Conservation (phyloP, 2,113 vertebrate genomes). For the Rhinoptilus africanus region DNA sequence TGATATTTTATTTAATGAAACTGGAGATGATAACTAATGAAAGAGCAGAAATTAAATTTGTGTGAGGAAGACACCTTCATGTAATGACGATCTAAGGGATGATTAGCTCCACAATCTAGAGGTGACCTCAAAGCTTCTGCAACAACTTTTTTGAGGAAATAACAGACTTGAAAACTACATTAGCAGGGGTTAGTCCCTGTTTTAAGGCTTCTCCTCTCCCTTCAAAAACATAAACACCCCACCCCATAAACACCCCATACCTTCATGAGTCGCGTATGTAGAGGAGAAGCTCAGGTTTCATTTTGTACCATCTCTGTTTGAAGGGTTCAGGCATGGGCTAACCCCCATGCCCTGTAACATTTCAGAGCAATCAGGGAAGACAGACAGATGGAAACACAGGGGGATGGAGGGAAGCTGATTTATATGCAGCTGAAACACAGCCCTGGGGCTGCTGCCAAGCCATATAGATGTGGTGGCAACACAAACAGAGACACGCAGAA, state of each 20-base stretch:
- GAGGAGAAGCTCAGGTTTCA: neutral
- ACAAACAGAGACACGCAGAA: slow-evolving; percentile 73
- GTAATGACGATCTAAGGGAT: neutral
- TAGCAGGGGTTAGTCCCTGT: neutral
- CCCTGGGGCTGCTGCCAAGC: slow-evolving; percentile 64
- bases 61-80: neutral
- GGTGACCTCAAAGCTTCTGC: neutral
- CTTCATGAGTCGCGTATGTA: neutral
- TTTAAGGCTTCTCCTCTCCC: neutral
- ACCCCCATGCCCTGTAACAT: slow-evolving; percentile 13
- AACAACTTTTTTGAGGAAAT: neutral
- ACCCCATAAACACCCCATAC: neutral
- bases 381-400: slow-evolving; percentile 62
- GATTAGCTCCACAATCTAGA: neutral
- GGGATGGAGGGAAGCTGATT: slow-evolving; percentile 21
- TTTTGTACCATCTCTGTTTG: neutral
- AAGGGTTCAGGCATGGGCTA: slow-evolving; percentile 29
- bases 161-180: neutral
- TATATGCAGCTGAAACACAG: slow-evolving; percentile 67
- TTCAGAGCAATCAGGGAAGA: slow-evolving; percentile 60
- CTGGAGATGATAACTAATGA: neutral
- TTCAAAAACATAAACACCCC: neutral
- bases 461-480: slow-evolving; percentile 71
- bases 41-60: neutral
- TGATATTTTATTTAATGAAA: neutral